Base-by-base conservation (phyloP, 2,888 invertebrate species). In the Plagiodera versicolora region DNA sequence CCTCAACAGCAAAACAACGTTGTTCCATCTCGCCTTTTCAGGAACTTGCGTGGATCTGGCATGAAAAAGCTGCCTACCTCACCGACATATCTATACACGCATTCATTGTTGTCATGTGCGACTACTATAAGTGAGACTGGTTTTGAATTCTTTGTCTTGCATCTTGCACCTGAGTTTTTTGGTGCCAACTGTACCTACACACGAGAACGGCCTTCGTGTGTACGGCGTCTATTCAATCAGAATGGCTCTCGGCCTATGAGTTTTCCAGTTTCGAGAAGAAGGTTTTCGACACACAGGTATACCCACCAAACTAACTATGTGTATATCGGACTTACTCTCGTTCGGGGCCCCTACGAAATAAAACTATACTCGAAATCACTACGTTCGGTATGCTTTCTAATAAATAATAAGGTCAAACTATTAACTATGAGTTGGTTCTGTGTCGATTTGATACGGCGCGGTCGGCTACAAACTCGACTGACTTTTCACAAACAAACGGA, bases 101-200 rank as follows among this genome's bases (percentile, higher is more conserved):
- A 54, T 57, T 57, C 57, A 46, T 61, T 52, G 39, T 62, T 59
- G 59, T 63, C 59, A 47, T 59, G 63, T 56, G 47, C 57, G 50
- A 54, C 50, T 54, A n/a, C n/a, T n/a, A n/a, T n/a, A 63, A 53
- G 56, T 63, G 56, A 56, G 63, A 63, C 59, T 59, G 59, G 59
- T 63, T 64, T 60, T 55, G 49, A 63, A 55, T 58, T 57, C 60
- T 64, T 64, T 61, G 61, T 61, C 61, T 60, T 60, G 57, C 48
- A 24, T 18, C 32, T 50, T 44, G 32, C 32, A 17, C 30, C 39
- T 18, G 18, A 17, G 16, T 39, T 60, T 58, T 65, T 62, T 60
- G 62, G 54, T 62, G 44, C 65, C n/a, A n/a, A n/a, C n/a, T n/a
- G n/a, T n/a, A 60, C 53, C 65, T 65, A 62, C 62, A 65, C 65